Evolutionary conservation across 2,113 vertebrate species (phyloP), one percentile per base, ranked within the genome.

Genomic region (Siniperca chuatsi): DNA sequence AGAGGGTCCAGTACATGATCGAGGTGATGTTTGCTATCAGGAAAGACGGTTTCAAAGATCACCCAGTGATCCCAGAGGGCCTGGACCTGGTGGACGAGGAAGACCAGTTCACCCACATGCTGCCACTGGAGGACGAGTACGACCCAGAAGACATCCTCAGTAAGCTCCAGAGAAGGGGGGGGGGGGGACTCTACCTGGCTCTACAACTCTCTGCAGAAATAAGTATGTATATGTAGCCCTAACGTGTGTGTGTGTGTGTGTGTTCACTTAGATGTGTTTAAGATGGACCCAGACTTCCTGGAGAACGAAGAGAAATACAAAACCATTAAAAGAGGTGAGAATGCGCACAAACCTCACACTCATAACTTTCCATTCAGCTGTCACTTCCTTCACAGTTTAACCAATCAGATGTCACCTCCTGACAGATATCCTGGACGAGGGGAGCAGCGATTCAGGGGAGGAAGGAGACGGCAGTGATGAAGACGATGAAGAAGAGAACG

Each of bases 1-100:
- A 99, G 92, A 97, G 98, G 40, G 98, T 99, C 75, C 98, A 99
- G 89, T 99, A 99, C 93, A 99, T 99, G 98, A 99, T 99, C 60
- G 98, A 99, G 93, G 98, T 99, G 72, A 99, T 99, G 98, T 99
- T 99, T 88, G 98, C 98, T 72, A 98, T 99, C 77, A 94, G 98
- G 57, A 99, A 99, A 78, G 98, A 99, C 84, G 98, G 98, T 66
- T 99, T 99, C 91, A 99, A 99, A 91, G 98, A 99, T 90, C 98
- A 99, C 54, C 98, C 98, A 0, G 86, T 98, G 54, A 94, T 99
- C 84, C 94, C 95, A 8, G 98, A 98, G 0, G 98, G 98, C 2
- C 95, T 99, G 75, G 98, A 99, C 90, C 95, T 99, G 69, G 98
- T 99, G 54, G 98, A 99, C 76, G 98, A 99, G 76, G 97, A 98